Base-by-base conservation (phyloP, 1,140 invertebrate species). In the Drosophila ercepeae region DNA sequence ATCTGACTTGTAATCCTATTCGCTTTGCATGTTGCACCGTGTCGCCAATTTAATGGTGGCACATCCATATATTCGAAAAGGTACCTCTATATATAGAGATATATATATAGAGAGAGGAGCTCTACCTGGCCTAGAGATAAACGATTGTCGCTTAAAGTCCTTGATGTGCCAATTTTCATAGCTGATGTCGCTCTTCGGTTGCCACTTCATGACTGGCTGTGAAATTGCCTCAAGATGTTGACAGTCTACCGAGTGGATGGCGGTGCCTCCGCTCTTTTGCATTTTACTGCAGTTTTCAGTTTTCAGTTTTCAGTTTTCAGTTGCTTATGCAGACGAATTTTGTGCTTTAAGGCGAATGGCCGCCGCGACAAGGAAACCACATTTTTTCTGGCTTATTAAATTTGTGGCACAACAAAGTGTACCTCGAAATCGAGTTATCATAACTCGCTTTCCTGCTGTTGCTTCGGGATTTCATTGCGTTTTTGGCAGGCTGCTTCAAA, bases 141-240 rank as follows among this genome's bases (percentile, higher is more conserved):
- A 84, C 81, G 76, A 65, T 61, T 69, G 58, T 70, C 48, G 67
- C 81, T 84, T 84, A 86, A 76, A 69, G 65, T 68, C 73, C 44
- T 73, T 84, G 76, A 84, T 84, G 68, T 84, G 76, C 65, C 81
- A 81, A 84, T 84, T 84, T 86, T 86, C 81, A 81, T 76, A 75
- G 67, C 64, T 86, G 76, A 75, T 73, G 39, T n/a, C 19, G 16
- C 7, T 53, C 48, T 42, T 49, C 3, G 19, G 16, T 58, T 50
- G 41, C 16, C n/a, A 42, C 25, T 27, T 41, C 14, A n/a, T 23
- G 1, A 51, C 23, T 50, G 50, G 18, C 59, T 13, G 32, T 25
- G 36, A 25, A 63, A 60, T 68, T 49, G 51, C 60, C 48, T 39
- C 18, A 57, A 65, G 52, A 61, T 73, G 59, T 42, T 60, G 59